phyloP scores from a whole-genome alignment of 2,888 invertebrate species.

The Ophion slaviceki region DNA sequence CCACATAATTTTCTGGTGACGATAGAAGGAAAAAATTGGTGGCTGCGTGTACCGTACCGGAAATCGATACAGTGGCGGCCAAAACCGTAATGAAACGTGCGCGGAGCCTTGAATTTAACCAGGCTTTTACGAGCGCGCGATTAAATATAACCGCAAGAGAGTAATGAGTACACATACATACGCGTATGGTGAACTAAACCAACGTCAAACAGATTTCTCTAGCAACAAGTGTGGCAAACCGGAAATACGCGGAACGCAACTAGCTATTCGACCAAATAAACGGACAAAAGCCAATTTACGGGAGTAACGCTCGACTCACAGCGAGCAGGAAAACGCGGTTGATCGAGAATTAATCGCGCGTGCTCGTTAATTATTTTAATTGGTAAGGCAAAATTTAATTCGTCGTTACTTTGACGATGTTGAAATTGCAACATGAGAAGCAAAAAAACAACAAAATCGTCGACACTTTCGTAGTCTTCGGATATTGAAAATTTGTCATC shows the following conservation, averaged over 20 bases:
- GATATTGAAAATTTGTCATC: too few relatives aligned
- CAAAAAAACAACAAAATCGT: too few relatives aligned
- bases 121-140: constrained; percentile 11
- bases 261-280: constrained; percentile 1
- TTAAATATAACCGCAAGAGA: constrained; percentile 23
- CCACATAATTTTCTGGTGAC: background rate
- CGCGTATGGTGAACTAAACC: constrained; percentile 12
- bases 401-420: background rate
- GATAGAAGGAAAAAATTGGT: background rate
- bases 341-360: background rate
- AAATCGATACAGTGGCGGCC: background rate
- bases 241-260: constrained; percentile 27
- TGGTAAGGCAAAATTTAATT: background rate
- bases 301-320: background rate
- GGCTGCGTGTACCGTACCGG: background rate
- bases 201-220: constrained; percentile 41
- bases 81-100: constrained; percentile 3
- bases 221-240: constrained; percentile 37
- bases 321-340: background rate
- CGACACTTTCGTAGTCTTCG: too few relatives aligned
- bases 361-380: constrained; percentile 12
- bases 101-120: background rate
- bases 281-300: constrained; percentile 8
- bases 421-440: background rate
- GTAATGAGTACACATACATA: constrained; percentile 12